phyloP scores from a whole-genome alignment of 1,140 invertebrate genomes.

The Tetramorium parvispinum region DNA sequence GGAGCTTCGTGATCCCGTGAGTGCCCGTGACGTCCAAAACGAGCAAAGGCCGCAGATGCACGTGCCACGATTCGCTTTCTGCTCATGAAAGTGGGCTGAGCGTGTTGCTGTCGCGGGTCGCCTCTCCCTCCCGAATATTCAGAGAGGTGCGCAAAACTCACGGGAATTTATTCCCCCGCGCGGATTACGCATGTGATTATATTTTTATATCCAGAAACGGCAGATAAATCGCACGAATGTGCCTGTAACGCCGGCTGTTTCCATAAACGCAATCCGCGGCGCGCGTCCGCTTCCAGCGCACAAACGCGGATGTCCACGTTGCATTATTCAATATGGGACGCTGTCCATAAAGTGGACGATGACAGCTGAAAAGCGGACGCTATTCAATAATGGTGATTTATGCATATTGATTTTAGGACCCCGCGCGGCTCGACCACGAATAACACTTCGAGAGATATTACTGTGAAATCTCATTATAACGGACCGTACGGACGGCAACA shows the following conservation, averaged over 20 bases:
- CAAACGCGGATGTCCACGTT: constrained; percentile 26
- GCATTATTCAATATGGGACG: constrained; percentile 38
- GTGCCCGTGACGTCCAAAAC: too few species aligned
- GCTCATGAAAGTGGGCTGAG: constrained; percentile 71
- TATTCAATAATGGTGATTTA: constrained; percentile 33
- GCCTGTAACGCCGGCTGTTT: not conserved
- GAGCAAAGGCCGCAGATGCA: constrained; percentile 65
- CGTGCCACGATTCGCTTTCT: constrained; percentile 68
- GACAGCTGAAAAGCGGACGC: constrained; percentile 11
- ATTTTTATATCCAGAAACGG: not conserved
- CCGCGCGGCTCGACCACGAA: not conserved
- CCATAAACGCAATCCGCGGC: not conserved
- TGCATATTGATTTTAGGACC: constrained; percentile 28
- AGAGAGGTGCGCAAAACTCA: not conserved
- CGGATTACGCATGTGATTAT: not conserved
- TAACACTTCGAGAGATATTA: constrained; percentile 7
- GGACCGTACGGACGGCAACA: not conserved
- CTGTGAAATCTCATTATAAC: not conserved
- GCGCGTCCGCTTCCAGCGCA: not conserved
- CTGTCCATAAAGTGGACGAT: constrained; percentile 12
- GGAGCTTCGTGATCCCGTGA: constrained; percentile 72
- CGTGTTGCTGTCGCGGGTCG: constrained; percentile 15
- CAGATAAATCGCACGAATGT: not conserved
- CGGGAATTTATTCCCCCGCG: constrained; percentile 3
- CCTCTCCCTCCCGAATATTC: not conserved